Percentiles rank a stretch among this genome's conserved stretches.
phyloP scores from a whole-genome alignment of 2,113 vertebrate species.

The Entelurus aequoreus region DNA sequence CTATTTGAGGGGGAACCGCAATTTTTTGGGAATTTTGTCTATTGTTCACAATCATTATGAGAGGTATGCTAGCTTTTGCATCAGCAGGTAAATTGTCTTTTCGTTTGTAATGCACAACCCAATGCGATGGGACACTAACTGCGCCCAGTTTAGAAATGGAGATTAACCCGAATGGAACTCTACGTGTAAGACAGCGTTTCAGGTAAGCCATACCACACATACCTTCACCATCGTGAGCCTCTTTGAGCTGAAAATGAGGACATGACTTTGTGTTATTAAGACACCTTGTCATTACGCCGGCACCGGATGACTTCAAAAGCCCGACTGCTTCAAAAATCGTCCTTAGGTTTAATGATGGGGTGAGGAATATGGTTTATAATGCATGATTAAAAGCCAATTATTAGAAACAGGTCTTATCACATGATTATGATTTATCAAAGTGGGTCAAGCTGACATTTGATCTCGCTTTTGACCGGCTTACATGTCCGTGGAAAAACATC shows the following conservation, averaged over 20 bases:
- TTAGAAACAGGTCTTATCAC: not conserved
- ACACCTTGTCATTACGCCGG: slow-evolving; percentile 52
- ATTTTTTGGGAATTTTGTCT: no score
- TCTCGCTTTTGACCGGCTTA: slow-evolving; percentile 8
- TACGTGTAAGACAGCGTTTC: slow-evolving; percentile 66
- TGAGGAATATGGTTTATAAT: not conserved
- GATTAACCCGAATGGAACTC: slow-evolving; percentile 61
- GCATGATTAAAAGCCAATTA: not conserved
- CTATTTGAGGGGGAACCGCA: no score
- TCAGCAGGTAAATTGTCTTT: no score
- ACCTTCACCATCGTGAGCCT: slow-evolving; percentile 56
- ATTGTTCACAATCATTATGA: no score
- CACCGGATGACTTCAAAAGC: slow-evolving; percentile 45
- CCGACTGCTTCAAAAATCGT: slow-evolving; percentile 41
- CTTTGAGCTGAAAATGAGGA: slow-evolving; percentile 37
- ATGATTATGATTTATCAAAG: slow-evolving; percentile 1
- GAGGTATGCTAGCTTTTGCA: no score
- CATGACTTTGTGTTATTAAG: slow-evolving; percentile 40
- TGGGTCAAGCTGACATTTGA: slow-evolving; percentile 3
- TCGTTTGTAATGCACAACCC: no score
- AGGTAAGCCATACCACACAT: slow-evolving; percentile 72
- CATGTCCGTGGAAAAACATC: slow-evolving; percentile 19
- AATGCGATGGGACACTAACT: no score
- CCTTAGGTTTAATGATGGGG: slow-evolving; percentile 22
- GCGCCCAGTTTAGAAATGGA: slow-evolving; percentile 7